These are phyloP conservation scores for Crocuta crocuta DNA, from an alignment of 2,113 vertebrate genomes.

Conservation along the genomic window DNA sequence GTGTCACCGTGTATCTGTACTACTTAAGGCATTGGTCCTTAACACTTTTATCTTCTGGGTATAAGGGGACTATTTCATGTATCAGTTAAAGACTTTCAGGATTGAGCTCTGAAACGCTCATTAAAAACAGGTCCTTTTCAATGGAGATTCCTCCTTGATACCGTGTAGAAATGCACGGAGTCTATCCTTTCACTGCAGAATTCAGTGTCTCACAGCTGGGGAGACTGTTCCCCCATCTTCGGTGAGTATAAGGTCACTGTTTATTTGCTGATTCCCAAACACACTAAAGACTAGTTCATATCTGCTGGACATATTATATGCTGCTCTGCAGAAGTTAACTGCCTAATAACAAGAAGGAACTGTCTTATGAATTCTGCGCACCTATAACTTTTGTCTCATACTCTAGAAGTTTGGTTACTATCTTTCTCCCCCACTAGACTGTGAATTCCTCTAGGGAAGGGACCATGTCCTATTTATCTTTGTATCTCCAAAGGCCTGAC, in stretches of 20 bases:
- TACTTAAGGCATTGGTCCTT: background rate
- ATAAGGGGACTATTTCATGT: background rate
- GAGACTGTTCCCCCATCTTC: background rate
- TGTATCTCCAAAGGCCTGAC: background rate
- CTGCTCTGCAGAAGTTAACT: background rate
- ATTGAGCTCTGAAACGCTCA: constrained; percentile 12
- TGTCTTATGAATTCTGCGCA: background rate
- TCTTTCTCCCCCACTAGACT: background rate
- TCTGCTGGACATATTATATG: background rate
- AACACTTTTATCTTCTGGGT: background rate
- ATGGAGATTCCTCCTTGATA: background rate
- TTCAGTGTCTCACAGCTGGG: background rate
- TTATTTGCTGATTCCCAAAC: constrained; percentile 8
- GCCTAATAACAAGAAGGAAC: background rate
- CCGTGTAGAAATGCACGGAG: background rate
- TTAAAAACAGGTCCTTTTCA: background rate
- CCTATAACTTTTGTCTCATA: background rate
- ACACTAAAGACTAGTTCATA: background rate
- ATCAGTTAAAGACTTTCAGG: constrained; percentile 6
- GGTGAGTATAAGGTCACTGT: background rate
- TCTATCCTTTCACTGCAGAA: background rate
- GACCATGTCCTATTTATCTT: background rate
- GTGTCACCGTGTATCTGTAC: background rate
- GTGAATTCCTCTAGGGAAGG: background rate
- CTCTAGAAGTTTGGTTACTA: background rate